Conservation (phyloP, 2,888 invertebrate species). For the Scrobipalpa costella region DNA sequence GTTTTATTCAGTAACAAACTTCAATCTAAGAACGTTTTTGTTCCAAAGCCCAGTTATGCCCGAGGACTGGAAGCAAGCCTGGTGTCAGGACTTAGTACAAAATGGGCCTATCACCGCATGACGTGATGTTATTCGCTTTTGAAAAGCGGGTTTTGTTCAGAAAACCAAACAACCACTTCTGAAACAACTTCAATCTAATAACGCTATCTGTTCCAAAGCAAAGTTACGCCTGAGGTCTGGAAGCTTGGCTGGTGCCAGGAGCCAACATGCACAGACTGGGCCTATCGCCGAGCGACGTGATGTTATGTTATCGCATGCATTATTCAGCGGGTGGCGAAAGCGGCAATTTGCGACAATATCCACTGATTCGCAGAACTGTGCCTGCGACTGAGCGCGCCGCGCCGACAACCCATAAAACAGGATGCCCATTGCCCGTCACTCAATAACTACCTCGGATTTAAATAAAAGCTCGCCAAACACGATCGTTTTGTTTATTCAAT, state of each 20-base stretch:
- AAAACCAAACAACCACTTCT: no score
- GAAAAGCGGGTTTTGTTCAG: no score
- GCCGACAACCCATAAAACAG: slow-evolving; percentile 75
- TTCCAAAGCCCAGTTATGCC: no score
- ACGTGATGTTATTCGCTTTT: no score
- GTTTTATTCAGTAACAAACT: no score
- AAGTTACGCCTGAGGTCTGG: background rate
- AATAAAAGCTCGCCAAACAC: slow-evolving; percentile 55
- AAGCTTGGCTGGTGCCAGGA: background rate
- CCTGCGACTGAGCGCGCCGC: slow-evolving; percentile 58
- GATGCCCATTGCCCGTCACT: slow-evolving; percentile 74
- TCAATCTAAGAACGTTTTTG: no score
- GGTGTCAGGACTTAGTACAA: no score
- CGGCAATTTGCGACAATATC: slow-evolving; percentile 81
- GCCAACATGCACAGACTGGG: background rate
- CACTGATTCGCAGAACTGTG: slow-evolving; percentile 74
- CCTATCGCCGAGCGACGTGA: slow-evolving; percentile 57
- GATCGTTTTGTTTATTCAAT: background rate
- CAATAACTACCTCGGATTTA: slow-evolving; percentile 71
- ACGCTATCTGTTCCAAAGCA: background rate
- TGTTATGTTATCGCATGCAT: slow-evolving; percentile 78
- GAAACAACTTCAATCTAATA: background rate
- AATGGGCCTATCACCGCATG: no score
- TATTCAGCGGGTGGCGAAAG: slow-evolving; percentile 80
- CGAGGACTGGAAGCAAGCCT: no score